Evolutionary conservation across 2,888 invertebrate species (phyloP).

Genomic region (Baronia brevicornis): DNA sequence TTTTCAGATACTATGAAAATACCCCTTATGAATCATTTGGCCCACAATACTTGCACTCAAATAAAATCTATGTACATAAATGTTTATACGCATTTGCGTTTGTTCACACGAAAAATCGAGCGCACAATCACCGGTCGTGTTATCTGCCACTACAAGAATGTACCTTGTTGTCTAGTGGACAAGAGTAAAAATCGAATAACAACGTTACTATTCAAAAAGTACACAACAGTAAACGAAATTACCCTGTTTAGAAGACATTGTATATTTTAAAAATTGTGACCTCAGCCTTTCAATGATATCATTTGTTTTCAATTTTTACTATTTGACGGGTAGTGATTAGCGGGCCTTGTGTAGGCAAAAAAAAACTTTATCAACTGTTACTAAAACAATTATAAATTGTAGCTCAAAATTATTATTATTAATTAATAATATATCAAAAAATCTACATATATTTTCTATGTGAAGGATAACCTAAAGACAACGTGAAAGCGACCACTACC

Average conservation of each 20-base stretch:
- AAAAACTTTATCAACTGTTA: constrained; percentile 11
- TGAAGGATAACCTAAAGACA: too few species aligned
- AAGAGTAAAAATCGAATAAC: constrained; percentile 60
- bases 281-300: constrained; percentile 74
- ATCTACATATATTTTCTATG: too few species aligned
- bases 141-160: constrained; percentile 32
- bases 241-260: constrained; percentile 74
- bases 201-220: constrained; percentile 52
- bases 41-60: too few species aligned
- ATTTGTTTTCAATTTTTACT: constrained; percentile 43
- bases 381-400: too few species aligned
- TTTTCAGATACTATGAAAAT: too few species aligned
- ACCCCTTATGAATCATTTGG: too few species aligned
- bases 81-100: not conserved
- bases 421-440: too few species aligned
- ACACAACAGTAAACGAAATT: constrained; percentile 69
- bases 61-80: too few species aligned
- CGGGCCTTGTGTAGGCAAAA: constrained; percentile 2
- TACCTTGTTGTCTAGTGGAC: constrained; percentile 32
- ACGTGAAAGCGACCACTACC: constrained; percentile 31
- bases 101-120: constrained; percentile 8
- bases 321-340: constrained; percentile 41
- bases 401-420: too few species aligned
- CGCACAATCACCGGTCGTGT: constrained; percentile 3
- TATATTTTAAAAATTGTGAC: constrained; percentile 71